Evolutionary conservation across 2,797 vertebrate genomes (phyloP).

Genomic region (Notoglanidium macrostoma): DNA sequence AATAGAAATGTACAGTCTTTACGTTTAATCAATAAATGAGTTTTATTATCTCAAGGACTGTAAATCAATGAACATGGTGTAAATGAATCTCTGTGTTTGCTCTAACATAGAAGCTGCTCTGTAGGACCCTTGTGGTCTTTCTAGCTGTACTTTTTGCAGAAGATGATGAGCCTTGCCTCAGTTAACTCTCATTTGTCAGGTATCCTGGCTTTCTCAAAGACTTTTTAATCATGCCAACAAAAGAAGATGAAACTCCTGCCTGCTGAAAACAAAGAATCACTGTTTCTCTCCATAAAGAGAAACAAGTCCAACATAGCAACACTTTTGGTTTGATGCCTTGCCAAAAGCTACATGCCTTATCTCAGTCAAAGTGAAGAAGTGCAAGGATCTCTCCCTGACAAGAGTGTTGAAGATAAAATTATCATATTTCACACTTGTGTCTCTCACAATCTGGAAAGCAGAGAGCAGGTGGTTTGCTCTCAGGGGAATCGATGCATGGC

Average conservation of each 20-base stretch:
- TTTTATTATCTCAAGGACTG: not conserved
- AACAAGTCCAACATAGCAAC: conserved; percentile 51
- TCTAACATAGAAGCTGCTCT: not conserved
- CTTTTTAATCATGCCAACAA: conserved; percentile 21
- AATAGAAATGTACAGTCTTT: conserved; percentile 1
- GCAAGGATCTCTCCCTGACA: conserved; percentile 57
- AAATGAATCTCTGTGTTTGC: conserved; percentile 5
- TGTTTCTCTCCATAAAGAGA: conserved; percentile 40
- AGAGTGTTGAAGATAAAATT: conserved; percentile 59
- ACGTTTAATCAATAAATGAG: not conserved
- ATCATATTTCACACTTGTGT: conserved; percentile 63
- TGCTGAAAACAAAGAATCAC: conserved; percentile 41
- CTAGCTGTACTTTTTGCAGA: conserved; percentile 2
- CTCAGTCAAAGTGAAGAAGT: conserved; percentile 52
- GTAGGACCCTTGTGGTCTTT: not conserved
- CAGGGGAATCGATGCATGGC: conserved; percentile 60
- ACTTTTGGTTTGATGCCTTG: conserved; percentile 49
- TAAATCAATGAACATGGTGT: not conserved
- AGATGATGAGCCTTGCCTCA: conserved; percentile 1
- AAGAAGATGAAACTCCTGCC: conserved; percentile 20
- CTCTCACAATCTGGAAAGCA: conserved; percentile 62
- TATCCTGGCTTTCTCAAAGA: conserved; percentile 20
- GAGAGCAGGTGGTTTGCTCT: conserved; percentile 64
- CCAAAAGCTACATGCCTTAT: conserved; percentile 56
- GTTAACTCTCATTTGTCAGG: conserved; percentile 22